These are phyloP conservation scores for Alfaro cultratus DNA, from an alignment of 2,797 vertebrate species.

Conservation along the genomic window DNA sequence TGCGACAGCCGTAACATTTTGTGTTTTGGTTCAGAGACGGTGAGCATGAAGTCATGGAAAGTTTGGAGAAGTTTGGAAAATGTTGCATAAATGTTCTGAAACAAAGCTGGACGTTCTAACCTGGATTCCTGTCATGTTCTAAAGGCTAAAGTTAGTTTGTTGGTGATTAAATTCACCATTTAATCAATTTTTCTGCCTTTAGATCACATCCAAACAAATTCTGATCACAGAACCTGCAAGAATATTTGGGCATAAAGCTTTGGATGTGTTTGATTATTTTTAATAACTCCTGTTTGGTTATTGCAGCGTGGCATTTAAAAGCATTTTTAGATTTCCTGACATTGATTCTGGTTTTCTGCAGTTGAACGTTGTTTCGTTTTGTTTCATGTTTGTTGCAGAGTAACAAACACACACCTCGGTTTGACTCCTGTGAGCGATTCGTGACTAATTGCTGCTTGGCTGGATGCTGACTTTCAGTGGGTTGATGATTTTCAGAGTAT, in stretches of 20 bases:
- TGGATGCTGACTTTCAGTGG: slow-evolving; percentile 25
- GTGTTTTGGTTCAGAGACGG: too few relatives aligned
- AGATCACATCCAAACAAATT: neutral
- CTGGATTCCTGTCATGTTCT: too few relatives aligned
- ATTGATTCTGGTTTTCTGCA: neutral
- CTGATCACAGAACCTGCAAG: neutral
- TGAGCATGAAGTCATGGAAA: too few relatives aligned
- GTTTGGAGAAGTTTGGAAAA: too few relatives aligned
- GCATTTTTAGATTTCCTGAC: neutral
- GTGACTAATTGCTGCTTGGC: slow-evolving; percentile 35
- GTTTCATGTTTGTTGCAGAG: neutral
- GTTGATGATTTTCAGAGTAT: slow-evolving; percentile 37
- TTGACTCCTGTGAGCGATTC: slow-evolving; percentile 10
- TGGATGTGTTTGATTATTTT: neutral
- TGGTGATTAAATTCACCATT: neutral
- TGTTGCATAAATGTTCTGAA: too few relatives aligned
- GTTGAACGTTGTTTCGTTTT: neutral
- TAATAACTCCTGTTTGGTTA: neutral
- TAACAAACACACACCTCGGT: slow-evolving; percentile 1
- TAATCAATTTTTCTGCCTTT: neutral
- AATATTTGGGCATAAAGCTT: neutral
- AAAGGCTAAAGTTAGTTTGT: too few relatives aligned
- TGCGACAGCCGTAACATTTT: too few relatives aligned
- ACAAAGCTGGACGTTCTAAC: too few relatives aligned
- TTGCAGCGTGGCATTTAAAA: neutral